A percentile compares a stretch with the other conserved stretches of the same genome.
Evolutionary conservation across 2,113 vertebrate genomes (phyloP).

Genomic region (Haplotaxodon microlepis): DNA sequence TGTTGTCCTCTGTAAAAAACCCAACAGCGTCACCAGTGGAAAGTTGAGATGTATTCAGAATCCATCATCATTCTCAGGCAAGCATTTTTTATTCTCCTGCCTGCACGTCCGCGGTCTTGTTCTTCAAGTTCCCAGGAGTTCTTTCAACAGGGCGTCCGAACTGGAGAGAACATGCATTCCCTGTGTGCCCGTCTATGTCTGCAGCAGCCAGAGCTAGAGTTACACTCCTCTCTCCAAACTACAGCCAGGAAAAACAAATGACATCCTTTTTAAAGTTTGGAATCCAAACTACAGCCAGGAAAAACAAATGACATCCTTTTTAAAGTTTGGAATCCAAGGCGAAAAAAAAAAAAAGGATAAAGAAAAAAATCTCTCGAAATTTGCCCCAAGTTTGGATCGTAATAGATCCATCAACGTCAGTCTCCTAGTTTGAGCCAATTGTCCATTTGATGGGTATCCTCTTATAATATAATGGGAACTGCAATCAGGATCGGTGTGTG

Average conservation of each 20-base stretch:
- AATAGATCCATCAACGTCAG: constrained; percentile 52
- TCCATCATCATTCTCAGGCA: background rate
- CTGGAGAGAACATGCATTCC: constrained; percentile 4
- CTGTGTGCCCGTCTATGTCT: constrained; percentile 16
- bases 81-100: background rate
- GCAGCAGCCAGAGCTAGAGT: constrained; percentile 22
- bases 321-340: constrained; percentile 9
- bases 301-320: constrained; percentile 56
- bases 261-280: constrained; percentile 37
- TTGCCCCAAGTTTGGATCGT: background rate
- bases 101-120: background rate
- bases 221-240: constrained; percentile 15
- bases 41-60: background rate
- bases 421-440: constrained; percentile 26
- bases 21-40: background rate
- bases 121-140: constrained; percentile 15
- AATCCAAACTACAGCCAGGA: constrained; percentile 31
- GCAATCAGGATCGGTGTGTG: constrained; percentile 48
- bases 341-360: background rate
- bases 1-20: background rate
- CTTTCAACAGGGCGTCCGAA: constrained; percentile 4
- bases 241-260: constrained; percentile 56
- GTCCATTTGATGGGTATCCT: constrained; percentile 52
- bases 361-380: background rate
- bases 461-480: constrained; percentile 31